Evolutionary conservation across 1,140 invertebrate species (phyloP).

Genomic region (Centruroides vittatus): DNA sequence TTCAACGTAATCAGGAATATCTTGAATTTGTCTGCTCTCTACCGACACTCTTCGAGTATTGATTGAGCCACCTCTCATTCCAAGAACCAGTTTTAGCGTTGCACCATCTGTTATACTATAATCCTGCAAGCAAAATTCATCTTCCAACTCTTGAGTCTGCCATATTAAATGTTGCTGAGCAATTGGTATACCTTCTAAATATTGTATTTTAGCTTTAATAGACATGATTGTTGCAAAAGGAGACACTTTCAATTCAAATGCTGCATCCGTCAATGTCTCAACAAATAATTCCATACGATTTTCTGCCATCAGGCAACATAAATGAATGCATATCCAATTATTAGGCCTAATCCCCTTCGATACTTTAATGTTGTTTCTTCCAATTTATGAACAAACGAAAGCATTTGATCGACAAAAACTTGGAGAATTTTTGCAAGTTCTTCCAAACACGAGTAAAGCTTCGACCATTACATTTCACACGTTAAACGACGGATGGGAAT

Average conservation of each 20-base stretch:
- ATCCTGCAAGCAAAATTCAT: slow-evolving; percentile 47
- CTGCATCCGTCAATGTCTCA: slow-evolving; percentile 56
- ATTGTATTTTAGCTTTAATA: slow-evolving; percentile 58
- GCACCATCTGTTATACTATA: slow-evolving; percentile 50
- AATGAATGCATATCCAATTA: too few species aligned
- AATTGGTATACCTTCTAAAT: slow-evolving; percentile 59
- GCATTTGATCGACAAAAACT: too few species aligned
- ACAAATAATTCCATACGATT: slow-evolving; percentile 33
- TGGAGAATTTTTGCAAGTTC: too few species aligned
- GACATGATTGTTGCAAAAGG: slow-evolving; percentile 53
- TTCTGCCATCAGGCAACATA: slow-evolving; percentile 5
- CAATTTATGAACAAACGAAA: too few species aligned
- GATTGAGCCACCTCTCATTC: slow-evolving; percentile 59
- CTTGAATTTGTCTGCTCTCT: background rate
- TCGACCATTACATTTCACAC: too few species aligned
- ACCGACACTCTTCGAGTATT: slow-evolving; percentile 41
- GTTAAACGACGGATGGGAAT: too few species aligned
- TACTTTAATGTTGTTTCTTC: too few species aligned
- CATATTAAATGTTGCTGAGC: slow-evolving; percentile 58
- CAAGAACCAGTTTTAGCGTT: slow-evolving; percentile 50
- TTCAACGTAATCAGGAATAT: background rate
- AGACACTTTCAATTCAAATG: slow-evolving; percentile 55
- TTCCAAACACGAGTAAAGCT: too few species aligned
- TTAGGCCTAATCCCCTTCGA: too few species aligned
- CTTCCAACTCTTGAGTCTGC: slow-evolving; percentile 49